Evolutionary conservation across 2,888 invertebrate genomes (phyloP), one percentile per base, ranked within the genome.

Genomic region (Lymantria monacha): DNA sequence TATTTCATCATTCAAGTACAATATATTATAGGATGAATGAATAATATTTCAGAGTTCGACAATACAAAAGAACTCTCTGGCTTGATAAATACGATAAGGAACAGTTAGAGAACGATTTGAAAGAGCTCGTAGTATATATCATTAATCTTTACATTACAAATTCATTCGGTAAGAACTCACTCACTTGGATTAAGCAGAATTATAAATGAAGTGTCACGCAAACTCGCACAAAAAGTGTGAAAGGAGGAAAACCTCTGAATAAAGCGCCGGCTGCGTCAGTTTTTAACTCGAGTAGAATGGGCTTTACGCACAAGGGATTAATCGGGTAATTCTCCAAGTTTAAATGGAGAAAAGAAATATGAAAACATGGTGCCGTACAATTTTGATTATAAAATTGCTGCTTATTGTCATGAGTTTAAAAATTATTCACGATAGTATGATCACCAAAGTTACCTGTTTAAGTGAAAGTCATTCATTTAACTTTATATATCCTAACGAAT

Each of bases 121-220:
- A 79, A 77, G 78, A 73, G 76, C 76, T 74, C 70, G 67, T 73
- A 72, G 72, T 72, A 74, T 78, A 76, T 78, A 82, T 81, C 86
- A 87, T 90, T 87, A 88, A 90, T 89, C 88, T 87, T 86, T 77
- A 85, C 87, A 88, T 89, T 84, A 90, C 84, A 87, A 86, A 87
- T 90, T 90, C 88, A 87, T 85, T 86, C 83, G 77, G 87, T 85
- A 88, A 84, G 85, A 87, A 86, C 87, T 89, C 87, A 86, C 85
- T 87, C 86, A 83, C 83, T 86, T 73, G 87, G 84, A 86, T 87
- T 90, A 88, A 85, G 85, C 83, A 75, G 85, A 87, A 88, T 88
- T 88, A 89, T 89, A 89, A 89, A 90, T 90, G 89, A 87, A 82
- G 84, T 90, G 89, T 87, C 87, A 87, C 84, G 68, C 68, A 76